Evolutionary conservation across 2,888 invertebrate genomes (phyloP).

Genomic region (Tuberolachnus salignus): DNA sequence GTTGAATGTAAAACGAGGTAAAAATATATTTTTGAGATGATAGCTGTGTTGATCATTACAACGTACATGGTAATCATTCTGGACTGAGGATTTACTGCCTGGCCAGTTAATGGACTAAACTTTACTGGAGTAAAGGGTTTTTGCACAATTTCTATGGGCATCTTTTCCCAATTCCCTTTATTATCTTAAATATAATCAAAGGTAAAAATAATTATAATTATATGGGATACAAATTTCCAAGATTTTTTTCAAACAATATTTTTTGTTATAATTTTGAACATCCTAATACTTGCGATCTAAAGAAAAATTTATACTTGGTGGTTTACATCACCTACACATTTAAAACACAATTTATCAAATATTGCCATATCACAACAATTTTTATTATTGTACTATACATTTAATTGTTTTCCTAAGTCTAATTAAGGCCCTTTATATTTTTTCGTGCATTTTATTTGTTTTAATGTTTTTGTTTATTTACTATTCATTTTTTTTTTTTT

Average conservation of each 20-base stretch:
- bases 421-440: slow-evolving; percentile 26
- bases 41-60: neutral
- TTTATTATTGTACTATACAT: slow-evolving; percentile 42
- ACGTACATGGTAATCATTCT: neutral
- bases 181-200: slow-evolving; percentile 14
- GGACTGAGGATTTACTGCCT: neutral
- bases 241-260: slow-evolving; percentile 5
- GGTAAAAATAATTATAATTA: neutral
- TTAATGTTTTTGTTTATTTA: slow-evolving; percentile 21
- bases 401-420: slow-evolving; percentile 39
- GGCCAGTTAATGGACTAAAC: slow-evolving; percentile 30
- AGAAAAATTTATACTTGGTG: neutral
- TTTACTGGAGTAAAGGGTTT: slow-evolving; percentile 36
- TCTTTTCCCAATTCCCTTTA: slow-evolving; percentile 1
- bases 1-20: neutral
- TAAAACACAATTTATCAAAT: slow-evolving; percentile 53
- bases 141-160: slow-evolving; percentile 22
- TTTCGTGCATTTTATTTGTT: neutral
- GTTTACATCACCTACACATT: slow-evolving; percentile 26
- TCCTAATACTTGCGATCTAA: neutral
- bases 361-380: slow-evolving; percentile 53
- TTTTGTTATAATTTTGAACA: slow-evolving; percentile 17
- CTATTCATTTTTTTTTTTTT: slow-evolving; percentile 30
- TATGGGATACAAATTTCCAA: slow-evolving; percentile 20
- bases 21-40: slow-evolving; percentile 18